Evolutionary conservation across 2,888 invertebrate genomes (phyloP).

Genomic region (Timandra comae): DNA sequence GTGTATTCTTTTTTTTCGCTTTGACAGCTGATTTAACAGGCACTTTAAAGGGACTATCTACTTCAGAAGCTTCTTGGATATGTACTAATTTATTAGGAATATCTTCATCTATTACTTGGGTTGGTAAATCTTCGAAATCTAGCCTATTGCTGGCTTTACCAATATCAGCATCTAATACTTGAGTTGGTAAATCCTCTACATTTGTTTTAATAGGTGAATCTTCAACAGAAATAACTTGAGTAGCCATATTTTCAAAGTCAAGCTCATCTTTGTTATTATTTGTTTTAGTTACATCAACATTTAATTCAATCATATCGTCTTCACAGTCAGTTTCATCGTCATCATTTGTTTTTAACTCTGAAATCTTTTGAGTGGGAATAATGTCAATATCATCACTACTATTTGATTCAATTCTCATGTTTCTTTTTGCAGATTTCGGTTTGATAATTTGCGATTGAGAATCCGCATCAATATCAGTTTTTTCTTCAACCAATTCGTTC

Average conservation of each 20-base stretch:
- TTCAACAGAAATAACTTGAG: slow-evolving; percentile 30
- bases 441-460: slow-evolving; percentile 12
- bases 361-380: slow-evolving; percentile 23
- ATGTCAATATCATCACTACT: slow-evolving; percentile 29
- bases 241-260: slow-evolving; percentile 31
- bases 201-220: slow-evolving; percentile 7
- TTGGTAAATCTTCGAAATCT: slow-evolving; percentile 38
- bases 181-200: slow-evolving; percentile 44
- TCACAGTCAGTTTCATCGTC: slow-evolving; percentile 45
- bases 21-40: slow-evolving; percentile 44
- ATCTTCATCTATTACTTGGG: slow-evolving; percentile 39
- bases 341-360: slow-evolving; percentile 22
- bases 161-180: slow-evolving; percentile 28
- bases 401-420: slow-evolving; percentile 21
- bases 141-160: slow-evolving; percentile 8
- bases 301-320: slow-evolving; percentile 28
- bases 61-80: slow-evolving; percentile 19
- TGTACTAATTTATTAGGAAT: slow-evolving; percentile 15
- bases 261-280: slow-evolving; percentile 5
- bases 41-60: slow-evolving; percentile 52
- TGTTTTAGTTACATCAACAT: slow-evolving; percentile 7
- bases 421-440: slow-evolving; percentile 17
- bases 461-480: slow-evolving; percentile 6
- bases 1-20: slow-evolving; percentile 38
- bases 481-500: slow-evolving; percentile 9